Evolutionary conservation across 2,113 vertebrate genomes (phyloP).

Genomic region (Gadus chalcogrammus): DNA sequence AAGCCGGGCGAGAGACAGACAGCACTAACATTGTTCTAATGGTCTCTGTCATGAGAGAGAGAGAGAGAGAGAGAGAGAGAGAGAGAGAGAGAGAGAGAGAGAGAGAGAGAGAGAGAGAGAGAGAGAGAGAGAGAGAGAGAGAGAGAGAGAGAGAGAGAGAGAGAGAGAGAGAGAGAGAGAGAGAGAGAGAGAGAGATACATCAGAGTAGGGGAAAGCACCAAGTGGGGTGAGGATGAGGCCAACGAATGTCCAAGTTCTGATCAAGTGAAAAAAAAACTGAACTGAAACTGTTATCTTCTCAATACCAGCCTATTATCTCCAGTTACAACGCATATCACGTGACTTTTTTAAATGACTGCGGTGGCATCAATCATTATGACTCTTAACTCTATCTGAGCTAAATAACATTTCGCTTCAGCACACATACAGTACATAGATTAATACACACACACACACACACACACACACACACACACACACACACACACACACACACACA

Average conservation of each 20-base stretch:
- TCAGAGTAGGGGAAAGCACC: background rate
- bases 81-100: slow-evolving; percentile 2
- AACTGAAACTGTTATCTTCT: background rate
- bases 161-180: background rate
- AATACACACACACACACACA: no score
- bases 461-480: no score
- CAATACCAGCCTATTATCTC: background rate
- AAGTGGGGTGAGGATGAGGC: background rate
- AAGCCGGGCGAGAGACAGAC: slow-evolving; percentile 46
- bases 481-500: no score
- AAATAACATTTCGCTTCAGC: no score
- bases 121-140: background rate
- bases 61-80: background rate
- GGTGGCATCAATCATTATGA: no score
- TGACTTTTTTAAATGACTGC: no score
- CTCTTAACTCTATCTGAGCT: no score
- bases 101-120: background rate
- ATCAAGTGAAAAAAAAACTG: background rate
- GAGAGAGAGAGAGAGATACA: background rate
- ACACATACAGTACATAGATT: no score
- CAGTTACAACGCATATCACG: background rate
- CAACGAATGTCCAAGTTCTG: background rate
- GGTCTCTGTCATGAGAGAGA: slow-evolving; percentile 26
- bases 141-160: slow-evolving; percentile 3
- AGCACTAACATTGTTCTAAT: slow-evolving; percentile 63